Conservation (phyloP, 2,113 vertebrate genomes). For the Theristicus caerulescens region DNA sequence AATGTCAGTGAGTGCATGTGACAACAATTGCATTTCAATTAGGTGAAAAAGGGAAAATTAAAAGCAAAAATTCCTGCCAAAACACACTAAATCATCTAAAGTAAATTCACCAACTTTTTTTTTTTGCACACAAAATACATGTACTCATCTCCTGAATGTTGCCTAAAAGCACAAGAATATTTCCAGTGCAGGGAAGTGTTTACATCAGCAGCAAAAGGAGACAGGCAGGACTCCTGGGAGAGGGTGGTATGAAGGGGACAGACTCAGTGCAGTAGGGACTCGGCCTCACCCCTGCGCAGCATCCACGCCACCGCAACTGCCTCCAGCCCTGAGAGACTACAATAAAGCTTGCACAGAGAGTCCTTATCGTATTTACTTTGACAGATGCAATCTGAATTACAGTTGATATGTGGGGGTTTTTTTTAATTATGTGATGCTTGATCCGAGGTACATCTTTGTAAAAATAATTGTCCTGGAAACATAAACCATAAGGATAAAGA, state of each 20-base stretch:
- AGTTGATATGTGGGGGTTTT: background rate
- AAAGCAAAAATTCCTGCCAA: background rate
- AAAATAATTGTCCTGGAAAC: background rate
- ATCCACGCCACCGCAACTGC: too few relatives aligned
- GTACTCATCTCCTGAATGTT: background rate
- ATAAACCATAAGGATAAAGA: background rate
- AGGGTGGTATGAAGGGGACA: too few relatives aligned
- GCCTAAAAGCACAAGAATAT: background rate
- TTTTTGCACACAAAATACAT: too few relatives aligned
- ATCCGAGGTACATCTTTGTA: background rate
- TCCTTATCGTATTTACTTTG: background rate
- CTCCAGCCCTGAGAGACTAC: background rate
- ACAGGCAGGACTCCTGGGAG: background rate
- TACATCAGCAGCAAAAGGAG: background rate
- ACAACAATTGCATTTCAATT: background rate
- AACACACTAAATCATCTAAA: background rate
- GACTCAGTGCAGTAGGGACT: background rate
- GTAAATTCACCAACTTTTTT: too few relatives aligned
- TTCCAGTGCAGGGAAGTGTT: background rate
- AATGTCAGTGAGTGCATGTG: accelerated
- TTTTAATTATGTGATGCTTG: too few relatives aligned
- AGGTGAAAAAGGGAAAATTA: background rate
- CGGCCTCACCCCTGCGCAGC: accelerated
- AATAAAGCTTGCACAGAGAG: accelerated
- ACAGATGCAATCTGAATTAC: background rate